A percentile compares a stretch with the other conserved stretches of the same genome.
phyloP scores from a whole-genome alignment of 2,888 invertebrate genomes.

The Adineta ricciae region DNA sequence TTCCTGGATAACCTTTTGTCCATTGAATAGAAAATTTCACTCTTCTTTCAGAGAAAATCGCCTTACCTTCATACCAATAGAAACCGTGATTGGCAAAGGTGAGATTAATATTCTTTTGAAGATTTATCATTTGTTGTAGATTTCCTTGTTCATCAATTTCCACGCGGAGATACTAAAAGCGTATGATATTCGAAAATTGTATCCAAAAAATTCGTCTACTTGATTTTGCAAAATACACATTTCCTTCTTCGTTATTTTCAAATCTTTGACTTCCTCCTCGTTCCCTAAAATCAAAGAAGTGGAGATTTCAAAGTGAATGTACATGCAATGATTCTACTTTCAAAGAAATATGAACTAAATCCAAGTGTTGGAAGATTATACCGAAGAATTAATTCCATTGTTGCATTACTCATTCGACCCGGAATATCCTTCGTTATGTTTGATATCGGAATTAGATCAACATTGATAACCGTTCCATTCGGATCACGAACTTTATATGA shows the following conservation, averaged over 20 bases:
- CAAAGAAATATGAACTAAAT: not conserved
- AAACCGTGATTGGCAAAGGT: constrained; percentile 37
- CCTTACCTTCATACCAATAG: not conserved
- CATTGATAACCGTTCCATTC: constrained; percentile 48
- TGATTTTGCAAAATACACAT: no score
- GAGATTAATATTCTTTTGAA: not conserved
- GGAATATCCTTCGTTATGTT: constrained; percentile 52
- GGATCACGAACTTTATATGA: constrained; percentile 59
- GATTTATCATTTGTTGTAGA: not conserved
- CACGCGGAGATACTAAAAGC: not conserved
- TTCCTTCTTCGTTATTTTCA: no score
- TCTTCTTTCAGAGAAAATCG: no score
- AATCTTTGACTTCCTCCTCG: no score
- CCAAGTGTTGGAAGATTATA: constrained; percentile 46
- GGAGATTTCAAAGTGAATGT: no score
- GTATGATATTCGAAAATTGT: no score
- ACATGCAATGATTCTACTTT: no score
- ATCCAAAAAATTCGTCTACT: no score
- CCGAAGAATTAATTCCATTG: constrained; percentile 62
- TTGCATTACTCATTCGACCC: constrained; percentile 58
- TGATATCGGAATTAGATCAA: constrained; percentile 36
- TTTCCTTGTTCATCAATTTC: not conserved
- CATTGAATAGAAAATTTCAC: no score
- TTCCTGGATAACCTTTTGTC: constrained; percentile 56
- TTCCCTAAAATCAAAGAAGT: no score